Conservation (phyloP, 2,797 vertebrate genomes). For the Fringilla coelebs region DNA sequence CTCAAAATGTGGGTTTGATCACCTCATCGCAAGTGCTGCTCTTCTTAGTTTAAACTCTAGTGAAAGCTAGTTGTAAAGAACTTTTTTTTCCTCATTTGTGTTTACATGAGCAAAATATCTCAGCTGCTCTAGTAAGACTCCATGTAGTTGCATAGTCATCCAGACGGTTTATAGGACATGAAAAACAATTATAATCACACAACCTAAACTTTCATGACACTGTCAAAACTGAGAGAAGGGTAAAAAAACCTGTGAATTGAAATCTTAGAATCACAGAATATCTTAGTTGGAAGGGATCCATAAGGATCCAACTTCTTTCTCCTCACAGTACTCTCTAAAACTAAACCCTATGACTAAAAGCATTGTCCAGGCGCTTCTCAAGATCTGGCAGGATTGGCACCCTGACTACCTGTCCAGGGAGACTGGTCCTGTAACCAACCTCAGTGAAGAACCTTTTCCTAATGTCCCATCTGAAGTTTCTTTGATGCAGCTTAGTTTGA, state of each 20-base stretch:
- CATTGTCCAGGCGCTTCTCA: fast-evolving
- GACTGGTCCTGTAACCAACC: neutral
- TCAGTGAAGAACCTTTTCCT: neutral
- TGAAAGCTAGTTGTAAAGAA: neutral
- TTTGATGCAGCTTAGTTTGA: neutral
- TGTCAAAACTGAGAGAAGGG: neutral
- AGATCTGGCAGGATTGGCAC: neutral
- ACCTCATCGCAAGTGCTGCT: neutral
- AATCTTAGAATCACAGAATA: neutral
- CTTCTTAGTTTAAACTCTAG: neutral
- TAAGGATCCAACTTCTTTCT: neutral
- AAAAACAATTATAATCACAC: neutral
- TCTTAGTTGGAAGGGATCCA: neutral
- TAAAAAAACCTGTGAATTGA: neutral
- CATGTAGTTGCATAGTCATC: neutral
- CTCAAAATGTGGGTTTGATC: neutral
- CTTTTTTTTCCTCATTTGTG: neutral
- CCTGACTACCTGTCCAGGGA: neutral
- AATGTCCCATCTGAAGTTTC: neutral
- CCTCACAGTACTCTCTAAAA: neutral
- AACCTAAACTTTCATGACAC: neutral
- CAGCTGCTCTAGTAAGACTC: neutral
- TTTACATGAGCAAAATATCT: neutral
- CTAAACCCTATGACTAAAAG: neutral
- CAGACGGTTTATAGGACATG: neutral